These are phyloP conservation scores for Tetramorium parvispinum DNA, from an alignment of 1,140 invertebrate species.

Conservation along the genomic window DNA sequence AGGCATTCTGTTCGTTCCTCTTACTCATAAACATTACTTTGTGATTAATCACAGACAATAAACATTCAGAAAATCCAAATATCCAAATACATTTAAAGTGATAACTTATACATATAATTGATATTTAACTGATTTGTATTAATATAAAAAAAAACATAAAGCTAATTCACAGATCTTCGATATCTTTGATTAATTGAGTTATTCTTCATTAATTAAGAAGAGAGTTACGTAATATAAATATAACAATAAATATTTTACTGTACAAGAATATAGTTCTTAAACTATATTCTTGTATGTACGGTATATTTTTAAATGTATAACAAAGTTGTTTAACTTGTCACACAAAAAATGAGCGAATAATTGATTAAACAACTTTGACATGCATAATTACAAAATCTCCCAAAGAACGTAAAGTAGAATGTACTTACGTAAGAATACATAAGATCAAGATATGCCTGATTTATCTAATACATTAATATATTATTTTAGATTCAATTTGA, in stretches of 20 bases:
- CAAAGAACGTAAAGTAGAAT: conserved; percentile 30
- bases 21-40: background rate
- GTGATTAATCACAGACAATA: conserved; percentile 21
- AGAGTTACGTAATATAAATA: background rate
- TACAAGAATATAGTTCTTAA: background rate
- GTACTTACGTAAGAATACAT: background rate
- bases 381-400: conserved; percentile 7
- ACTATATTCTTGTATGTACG: too few species aligned
- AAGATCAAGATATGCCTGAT: background rate
- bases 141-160: background rate
- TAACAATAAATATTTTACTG: background rate
- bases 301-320: background rate
- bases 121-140: background rate
- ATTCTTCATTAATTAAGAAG: conserved; percentile 15
- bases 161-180: background rate
- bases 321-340: background rate
- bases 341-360: background rate
- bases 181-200: background rate
- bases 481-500: background rate
- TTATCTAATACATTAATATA: conserved; percentile 17
- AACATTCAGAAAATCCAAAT: background rate
- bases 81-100: background rate
- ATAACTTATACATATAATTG: background rate
- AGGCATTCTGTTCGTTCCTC: background rate
- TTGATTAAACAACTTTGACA: background rate